A percentile compares a stretch with the other conserved stretches of the same genome.
These are phyloP conservation scores for Beroe forskalii DNA, from an alignment of 37 sponge, comb jelly and placozoan genomes.

Conservation along the genomic window DNA sequence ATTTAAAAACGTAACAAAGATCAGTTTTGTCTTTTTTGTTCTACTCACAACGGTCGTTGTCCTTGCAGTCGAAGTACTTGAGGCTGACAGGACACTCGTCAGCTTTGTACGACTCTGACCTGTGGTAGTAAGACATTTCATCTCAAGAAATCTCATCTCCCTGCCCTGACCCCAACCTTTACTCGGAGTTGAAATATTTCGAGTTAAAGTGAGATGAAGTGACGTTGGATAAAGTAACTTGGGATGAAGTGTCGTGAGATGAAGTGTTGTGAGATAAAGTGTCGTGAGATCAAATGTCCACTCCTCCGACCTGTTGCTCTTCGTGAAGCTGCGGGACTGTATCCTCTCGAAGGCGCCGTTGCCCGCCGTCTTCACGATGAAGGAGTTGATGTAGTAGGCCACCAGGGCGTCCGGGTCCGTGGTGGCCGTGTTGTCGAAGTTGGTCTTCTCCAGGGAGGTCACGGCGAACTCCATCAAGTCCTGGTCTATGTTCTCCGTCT, in stretches of 20 bases:
- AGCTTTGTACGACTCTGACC: not conserved
- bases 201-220: too few relatives aligned
- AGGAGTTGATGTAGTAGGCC: conserved; percentile 27
- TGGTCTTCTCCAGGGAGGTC: not conserved
- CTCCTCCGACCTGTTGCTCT: not conserved
- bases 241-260: too few relatives aligned
- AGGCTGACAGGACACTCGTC: conserved; percentile 24
- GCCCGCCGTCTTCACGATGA: conserved; percentile 36
- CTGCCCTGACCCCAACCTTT: too few relatives aligned
- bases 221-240: too few relatives aligned
- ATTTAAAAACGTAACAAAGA: too few relatives aligned
- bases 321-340: conserved; percentile 4
- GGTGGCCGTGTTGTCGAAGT: not conserved
- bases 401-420: not conserved
- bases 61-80: conserved; percentile 21
- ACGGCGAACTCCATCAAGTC: conserved; percentile 9
- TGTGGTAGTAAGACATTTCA: too few relatives aligned
- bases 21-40: too few relatives aligned
- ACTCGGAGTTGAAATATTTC: too few relatives aligned
- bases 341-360: conserved; percentile 37
- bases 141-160: too few relatives aligned
- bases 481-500: conserved; percentile 35
- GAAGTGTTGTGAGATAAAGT: too few relatives aligned
- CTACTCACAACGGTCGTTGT: not conserved
- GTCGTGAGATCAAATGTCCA: too few relatives aligned